Conservation (phyloP, 2,888 invertebrate genomes). For the Drosophila incognita region DNA sequence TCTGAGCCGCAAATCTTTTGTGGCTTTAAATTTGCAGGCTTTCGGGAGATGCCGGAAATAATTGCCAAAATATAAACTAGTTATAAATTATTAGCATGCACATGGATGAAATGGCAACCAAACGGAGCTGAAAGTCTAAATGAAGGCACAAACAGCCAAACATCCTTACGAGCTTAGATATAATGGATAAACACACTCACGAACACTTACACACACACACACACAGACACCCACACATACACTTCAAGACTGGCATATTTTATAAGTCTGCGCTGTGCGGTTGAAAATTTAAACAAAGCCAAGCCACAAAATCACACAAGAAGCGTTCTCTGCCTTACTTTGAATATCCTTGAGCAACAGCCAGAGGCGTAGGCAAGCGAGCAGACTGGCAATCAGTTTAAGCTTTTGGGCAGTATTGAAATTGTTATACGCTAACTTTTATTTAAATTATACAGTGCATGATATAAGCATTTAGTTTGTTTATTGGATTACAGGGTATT, state of each 20-base stretch:
- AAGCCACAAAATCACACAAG: slow-evolving; percentile 60
- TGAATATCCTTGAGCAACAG: slow-evolving; percentile 54
- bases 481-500: background rate
- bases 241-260: slow-evolving; percentile 63
- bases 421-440: slow-evolving; percentile 36
- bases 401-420: slow-evolving; percentile 17
- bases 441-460: background rate
- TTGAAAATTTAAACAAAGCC: slow-evolving; percentile 74
- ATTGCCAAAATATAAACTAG: slow-evolving; percentile 80
- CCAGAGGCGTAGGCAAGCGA: slow-evolving; percentile 14
- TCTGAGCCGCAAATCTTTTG: slow-evolving; percentile 48
- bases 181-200: slow-evolving; percentile 55
- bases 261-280: slow-evolving; percentile 57
- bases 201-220: slow-evolving; percentile 17
- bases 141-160: slow-evolving; percentile 50
- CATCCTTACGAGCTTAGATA: slow-evolving; percentile 49
- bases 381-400: slow-evolving; percentile 12
- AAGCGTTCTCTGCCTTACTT: slow-evolving; percentile 37
- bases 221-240: slow-evolving; percentile 15
- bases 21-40: slow-evolving; percentile 28
- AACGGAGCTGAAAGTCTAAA: slow-evolving; percentile 64
- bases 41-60: slow-evolving; percentile 59
- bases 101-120: slow-evolving; percentile 61
- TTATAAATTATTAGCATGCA: slow-evolving; percentile 75
- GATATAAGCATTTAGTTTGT: no score